phyloP scores from a whole-genome alignment of 37 sponge, comb jelly and placozoan genomes.

The Geodia barretti region DNA sequence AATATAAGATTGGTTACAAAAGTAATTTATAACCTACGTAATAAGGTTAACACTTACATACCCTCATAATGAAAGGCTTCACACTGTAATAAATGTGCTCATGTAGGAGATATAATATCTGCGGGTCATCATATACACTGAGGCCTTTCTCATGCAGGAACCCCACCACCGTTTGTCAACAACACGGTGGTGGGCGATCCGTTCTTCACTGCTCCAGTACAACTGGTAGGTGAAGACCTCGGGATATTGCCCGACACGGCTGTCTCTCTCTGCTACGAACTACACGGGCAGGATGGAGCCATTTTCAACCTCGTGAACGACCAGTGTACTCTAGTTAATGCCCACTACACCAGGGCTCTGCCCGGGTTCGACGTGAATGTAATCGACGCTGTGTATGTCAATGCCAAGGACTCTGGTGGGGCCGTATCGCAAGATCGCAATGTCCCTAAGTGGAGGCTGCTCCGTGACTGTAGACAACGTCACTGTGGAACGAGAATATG shows the following conservation, averaged over 20 bases:
- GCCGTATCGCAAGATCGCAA: conserved; percentile 22
- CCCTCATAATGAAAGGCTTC: too few species aligned
- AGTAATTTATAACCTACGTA: too few species aligned
- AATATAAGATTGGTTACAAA: too few species aligned
- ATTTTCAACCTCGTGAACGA: conserved; percentile 67
- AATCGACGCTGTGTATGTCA: conserved; percentile 41
- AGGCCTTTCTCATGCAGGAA: not conserved
- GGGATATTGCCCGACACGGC: not conserved
- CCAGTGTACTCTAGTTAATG: conserved; percentile 56
- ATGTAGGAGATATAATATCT: too few species aligned
- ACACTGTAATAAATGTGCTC: too few species aligned
- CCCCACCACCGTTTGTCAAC: conserved; percentile 5
- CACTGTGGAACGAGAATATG: not conserved
- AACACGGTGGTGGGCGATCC: conserved; percentile 64
- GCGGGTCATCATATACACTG: too few species aligned
- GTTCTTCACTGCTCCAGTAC: conserved; percentile 41
- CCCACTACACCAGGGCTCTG: conserved; percentile 27
- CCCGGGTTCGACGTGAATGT: conserved; percentile 37
- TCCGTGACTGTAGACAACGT: conserved; percentile 1
- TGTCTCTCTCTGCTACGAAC: conserved; percentile 62
- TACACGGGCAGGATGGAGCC: conserved; percentile 41
- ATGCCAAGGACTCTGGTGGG: conserved; percentile 30
- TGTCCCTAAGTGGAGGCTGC: conserved; percentile 55
- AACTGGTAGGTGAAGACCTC: not conserved
- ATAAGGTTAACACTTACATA: too few species aligned